Evolutionary conservation across 64 coral and sea anemone genomes (phyloP), one percentile per base, ranked within the genome.

Genomic region (Trachythela sp.): DNA sequence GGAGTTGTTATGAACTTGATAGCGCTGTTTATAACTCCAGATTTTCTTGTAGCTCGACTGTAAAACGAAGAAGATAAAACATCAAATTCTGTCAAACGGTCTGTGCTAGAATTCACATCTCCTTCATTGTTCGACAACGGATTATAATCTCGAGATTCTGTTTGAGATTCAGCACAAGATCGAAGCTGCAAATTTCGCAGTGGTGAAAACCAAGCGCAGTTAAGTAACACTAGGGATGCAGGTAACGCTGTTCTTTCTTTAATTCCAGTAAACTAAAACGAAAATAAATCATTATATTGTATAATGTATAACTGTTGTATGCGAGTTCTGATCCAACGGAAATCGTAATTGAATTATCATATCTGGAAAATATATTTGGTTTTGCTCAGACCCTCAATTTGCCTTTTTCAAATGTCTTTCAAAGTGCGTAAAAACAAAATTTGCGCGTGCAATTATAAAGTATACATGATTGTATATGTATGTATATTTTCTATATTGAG

Each of bases 51-150:
- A 37, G 75, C 75, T 13, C 75, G 75, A 80, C 75, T 9, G 30
- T 2, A 15, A 26, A 35, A 72, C 9, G 32, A 15, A 29, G 75
- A 80, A 0, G 37, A 39, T 30, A 80, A 80, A 80, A 37, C 31
- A 80, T 80, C 37, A 39, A 80, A 80, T 20, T 80, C 75, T 3
- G 75, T 80, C 37, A 80, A 39, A 80, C 75, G 75, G 37, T 80
- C 75, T 80, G 75, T 80, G 26, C 68, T 72, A 4, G 75, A 34
- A 36, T 9, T 80, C 37, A 39, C 8, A 37, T 22, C 59, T 22
- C 2, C 59, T n/a, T 80, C 75, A 80, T 37, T 80, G 27, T 29
- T 20, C 9, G 30, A 30, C 31, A 80, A 35, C 8, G 75, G 75
- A 30, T 80, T 80, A 29, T 80, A 80, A 36, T 37, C 33, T 4